Base-by-base conservation (phyloP, 2,888 invertebrate species). In the Achlya flavicornis region DNA sequence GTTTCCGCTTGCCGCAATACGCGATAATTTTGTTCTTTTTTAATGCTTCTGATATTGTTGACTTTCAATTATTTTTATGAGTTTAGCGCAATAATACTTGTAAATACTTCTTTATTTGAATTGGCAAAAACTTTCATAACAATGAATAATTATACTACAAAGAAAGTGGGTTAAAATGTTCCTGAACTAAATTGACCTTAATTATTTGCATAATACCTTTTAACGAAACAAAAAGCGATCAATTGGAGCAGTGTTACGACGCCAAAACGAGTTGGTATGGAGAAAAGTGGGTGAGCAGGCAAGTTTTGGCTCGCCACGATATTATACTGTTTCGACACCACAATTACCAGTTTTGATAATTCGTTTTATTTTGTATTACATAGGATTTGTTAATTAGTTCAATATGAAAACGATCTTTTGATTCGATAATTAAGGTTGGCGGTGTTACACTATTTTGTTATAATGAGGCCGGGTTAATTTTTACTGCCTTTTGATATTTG, bases 231-330 rank as follows among this genome's bases (percentile, higher is more conserved):
- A 67, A 72, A 73, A 69, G 66, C 57, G 66, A 66, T 66, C 66
- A 73, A 71, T 61, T 75, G 61, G 68, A 70, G 66, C 69, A 81
- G 74, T 84, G 78, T 83, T 82, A 83, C 58, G 72, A 68, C 77
- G 72, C 72, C 75, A 74, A 69, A 86, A 84, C 84, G 71, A 83
- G 84, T 84, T 77, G 74, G 77, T 75, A 69, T 72, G 78, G 81
- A 86, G 87, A 88, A 85, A 92, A 89, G 86, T 91, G 87, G 91
- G 90, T 91, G 90, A 91, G 79, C 90, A 81, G 76, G 76, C 74
- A 70, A 67, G 65, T 63, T 69, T 66, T 66, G 70, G 71, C 75
- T 67, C 66, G 73, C 72, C 74, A 73, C 73, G 72, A 79, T 78
- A 81, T 79, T 12, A 74, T 74, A 75, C 72, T 71, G 76, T 90